Base-by-base conservation (phyloP, 1,140 invertebrate genomes). In the Camponotus vicinus region DNA sequence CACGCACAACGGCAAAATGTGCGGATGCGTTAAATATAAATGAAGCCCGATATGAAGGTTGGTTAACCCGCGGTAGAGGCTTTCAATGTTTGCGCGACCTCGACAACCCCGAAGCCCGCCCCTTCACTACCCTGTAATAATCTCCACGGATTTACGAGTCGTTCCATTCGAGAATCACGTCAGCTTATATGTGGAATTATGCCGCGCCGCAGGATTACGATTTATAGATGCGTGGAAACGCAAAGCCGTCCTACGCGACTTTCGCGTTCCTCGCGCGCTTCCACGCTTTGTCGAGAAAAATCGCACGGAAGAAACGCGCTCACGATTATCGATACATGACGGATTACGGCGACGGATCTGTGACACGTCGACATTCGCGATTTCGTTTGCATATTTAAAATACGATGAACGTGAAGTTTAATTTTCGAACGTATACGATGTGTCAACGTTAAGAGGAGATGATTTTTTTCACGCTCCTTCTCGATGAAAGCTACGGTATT, bases 111-210 rank as follows among this genome's bases (percentile, higher is more conserved):
- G 52, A 59, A 67, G 42, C 15, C 18, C 69, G 42, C 67, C 85
- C 27, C 55, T 80, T 83, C 73, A 52, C 32, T 21, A 45, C 83
- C 67, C 85, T 63, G 78, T 87, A 89, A 92, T 92, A 93, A 92
- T 92, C 90, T 92, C 67, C 32, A 1, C 42, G 87, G 90, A 92
- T 93, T 93, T 91, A 89, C 90, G 87, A 84, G 84, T 85, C 82
- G 86, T 87, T 85, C 64, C 83, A 77, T 73, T 88, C 86, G 85
- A 85, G 79, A 91, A 89, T 79, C 86, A 78, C 69, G 85, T 84
- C 85, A 86, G 76, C 88, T 92, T 92, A 79, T 73, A 91, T 82
- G 59, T 45, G 67, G 86, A 86, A 89, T 91, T 88, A 73, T 66
- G 32, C 75, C 66, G 84, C 84, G 45, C 69, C 63, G 70, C 67